These are phyloP conservation scores for Coracopsis vasa DNA, from an alignment of 2,113 vertebrate species.

Conservation along the genomic window DNA sequence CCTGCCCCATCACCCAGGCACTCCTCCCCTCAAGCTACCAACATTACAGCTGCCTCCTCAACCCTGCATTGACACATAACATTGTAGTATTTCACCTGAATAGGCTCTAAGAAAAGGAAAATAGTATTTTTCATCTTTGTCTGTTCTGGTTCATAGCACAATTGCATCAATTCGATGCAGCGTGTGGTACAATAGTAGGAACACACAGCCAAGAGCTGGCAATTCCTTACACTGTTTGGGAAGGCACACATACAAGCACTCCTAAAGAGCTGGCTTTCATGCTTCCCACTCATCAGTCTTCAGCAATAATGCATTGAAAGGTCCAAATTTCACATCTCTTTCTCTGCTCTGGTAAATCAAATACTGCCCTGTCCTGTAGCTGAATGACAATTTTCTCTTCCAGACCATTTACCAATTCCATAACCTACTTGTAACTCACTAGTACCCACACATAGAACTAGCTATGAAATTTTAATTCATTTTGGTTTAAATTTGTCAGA, in stretches of 20 bases:
- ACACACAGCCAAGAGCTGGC: background rate
- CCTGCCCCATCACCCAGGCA: background rate
- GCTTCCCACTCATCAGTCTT: background rate
- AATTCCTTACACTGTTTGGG: background rate
- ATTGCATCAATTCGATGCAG: background rate
- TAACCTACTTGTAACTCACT: background rate
- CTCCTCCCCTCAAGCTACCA: background rate
- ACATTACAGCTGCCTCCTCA: background rate
- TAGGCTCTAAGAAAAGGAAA: background rate
- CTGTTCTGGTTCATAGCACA: background rate
- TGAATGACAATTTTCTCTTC: background rate
- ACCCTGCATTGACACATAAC: rapidly evolving
- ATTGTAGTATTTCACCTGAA: background rate
- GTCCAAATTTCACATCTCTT: background rate
- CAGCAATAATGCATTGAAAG: background rate
- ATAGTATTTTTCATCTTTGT: background rate
- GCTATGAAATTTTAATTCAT: background rate
- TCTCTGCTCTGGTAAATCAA: background rate
- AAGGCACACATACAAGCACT: background rate
- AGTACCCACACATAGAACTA: background rate
- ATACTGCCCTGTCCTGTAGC: background rate
- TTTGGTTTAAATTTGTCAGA: background rate
- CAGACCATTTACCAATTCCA: background rate
- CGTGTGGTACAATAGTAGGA: background rate
- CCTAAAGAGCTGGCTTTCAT: background rate